A percentile compares a stretch with the other conserved stretches of the same genome.
phyloP scores from a whole-genome alignment of 2,797 vertebrate genomes.

The Pelochelys cantorii region DNA sequence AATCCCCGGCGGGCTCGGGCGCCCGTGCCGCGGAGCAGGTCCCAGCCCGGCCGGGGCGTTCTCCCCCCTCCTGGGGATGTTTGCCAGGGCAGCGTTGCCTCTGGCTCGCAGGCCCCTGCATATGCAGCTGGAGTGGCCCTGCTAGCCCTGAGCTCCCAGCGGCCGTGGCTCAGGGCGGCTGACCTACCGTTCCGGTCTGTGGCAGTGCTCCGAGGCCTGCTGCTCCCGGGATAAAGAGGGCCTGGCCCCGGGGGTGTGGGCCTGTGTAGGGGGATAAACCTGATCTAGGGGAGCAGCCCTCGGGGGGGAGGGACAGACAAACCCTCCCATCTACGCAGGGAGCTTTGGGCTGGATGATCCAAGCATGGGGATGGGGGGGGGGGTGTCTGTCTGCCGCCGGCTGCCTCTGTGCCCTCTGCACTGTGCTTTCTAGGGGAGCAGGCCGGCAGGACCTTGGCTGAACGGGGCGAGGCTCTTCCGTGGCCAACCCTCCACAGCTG shows the following conservation, averaged over 20 bases:
- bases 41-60: rapidly evolving
- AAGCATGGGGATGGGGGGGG: no score
- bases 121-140: background rate
- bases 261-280: no score
- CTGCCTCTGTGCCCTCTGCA: no score
- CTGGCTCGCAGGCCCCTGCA: background rate
- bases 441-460: background rate
- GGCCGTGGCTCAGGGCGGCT: background rate
- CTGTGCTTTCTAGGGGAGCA: no score
- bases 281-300: background rate
- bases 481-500: background rate
- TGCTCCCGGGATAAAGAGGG: background rate
- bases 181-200: background rate
- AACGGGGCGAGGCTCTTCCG: rapidly evolving
- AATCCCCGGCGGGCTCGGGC: slow-evolving; percentile 55
- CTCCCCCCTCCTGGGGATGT: background rate
- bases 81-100: background rate
- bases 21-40: rapidly evolving
- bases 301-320: background rate
- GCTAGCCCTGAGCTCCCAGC: background rate
- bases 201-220: background rate
- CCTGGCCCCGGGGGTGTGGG: no score
- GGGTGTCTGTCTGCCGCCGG: no score
- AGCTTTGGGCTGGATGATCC: background rate
- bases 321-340: background rate